These are phyloP conservation scores for Autographa gamma DNA, from an alignment of 2,888 invertebrate species.

Conservation along the genomic window DNA sequence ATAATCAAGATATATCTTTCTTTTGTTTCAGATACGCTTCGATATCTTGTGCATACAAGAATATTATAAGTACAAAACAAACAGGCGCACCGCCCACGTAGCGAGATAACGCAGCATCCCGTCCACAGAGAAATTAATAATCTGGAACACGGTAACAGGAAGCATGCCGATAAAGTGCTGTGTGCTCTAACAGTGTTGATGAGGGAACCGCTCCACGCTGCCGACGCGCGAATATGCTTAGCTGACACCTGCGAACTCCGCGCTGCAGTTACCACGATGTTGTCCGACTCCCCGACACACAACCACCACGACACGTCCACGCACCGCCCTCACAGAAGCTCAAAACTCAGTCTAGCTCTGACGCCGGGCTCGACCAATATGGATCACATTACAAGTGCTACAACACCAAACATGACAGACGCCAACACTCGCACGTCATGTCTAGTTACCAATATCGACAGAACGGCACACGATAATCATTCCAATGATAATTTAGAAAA, in stretches of 20 bases:
- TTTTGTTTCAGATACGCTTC: slow-evolving; percentile 86
- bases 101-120: slow-evolving; percentile 82
- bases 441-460: slow-evolving; percentile 66
- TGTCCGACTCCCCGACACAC: slow-evolving; percentile 41
- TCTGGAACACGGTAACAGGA: slow-evolving; percentile 83
- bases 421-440: slow-evolving; percentile 56
- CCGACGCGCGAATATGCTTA: slow-evolving; percentile 73
- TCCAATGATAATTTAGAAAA: slow-evolving; percentile 80
- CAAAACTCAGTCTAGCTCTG: slow-evolving; percentile 37
- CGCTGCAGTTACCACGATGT: slow-evolving; percentile 55
- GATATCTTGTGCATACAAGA: slow-evolving; percentile 85
- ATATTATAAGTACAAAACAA: slow-evolving; percentile 82
- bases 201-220: slow-evolving; percentile 55
- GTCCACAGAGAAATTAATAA: slow-evolving; percentile 82
- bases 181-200: slow-evolving; percentile 62
- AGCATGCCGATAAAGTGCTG: slow-evolving; percentile 78
- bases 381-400: slow-evolving; percentile 33
- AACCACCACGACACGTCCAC: slow-evolving; percentile 41
- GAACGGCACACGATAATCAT: slow-evolving; percentile 74
- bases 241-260: slow-evolving; percentile 74
- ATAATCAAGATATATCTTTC: slow-evolving; percentile 67
- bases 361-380: slow-evolving; percentile 33
- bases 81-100: slow-evolving; percentile 81
- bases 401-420: slow-evolving; percentile 39
- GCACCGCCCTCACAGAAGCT: slow-evolving; percentile 36